A percentile compares a stretch with the other conserved stretches of the same genome.
phyloP scores from a whole-genome alignment of 2,888 invertebrate species.

The Latrodectus elegans region DNA sequence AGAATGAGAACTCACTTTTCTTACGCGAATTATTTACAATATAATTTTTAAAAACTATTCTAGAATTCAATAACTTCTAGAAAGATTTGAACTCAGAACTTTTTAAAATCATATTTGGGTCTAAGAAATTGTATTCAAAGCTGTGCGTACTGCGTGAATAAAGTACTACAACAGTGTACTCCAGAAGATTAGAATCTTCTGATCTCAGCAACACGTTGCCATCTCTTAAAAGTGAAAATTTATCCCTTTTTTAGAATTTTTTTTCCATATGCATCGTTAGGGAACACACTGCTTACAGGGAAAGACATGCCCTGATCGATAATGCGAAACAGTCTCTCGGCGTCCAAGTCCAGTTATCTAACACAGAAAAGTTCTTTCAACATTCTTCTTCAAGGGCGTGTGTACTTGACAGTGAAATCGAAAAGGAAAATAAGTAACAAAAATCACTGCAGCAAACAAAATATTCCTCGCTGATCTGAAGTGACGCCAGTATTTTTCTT shows the following conservation, averaged over 20 bases:
- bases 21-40: no score
- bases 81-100: no score
- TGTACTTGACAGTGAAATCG: slow-evolving; percentile 48
- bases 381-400: slow-evolving; percentile 21
- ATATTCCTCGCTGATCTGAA: not conserved
- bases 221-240: not conserved
- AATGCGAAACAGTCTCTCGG: not conserved
- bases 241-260: not conserved
- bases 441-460: not conserved
- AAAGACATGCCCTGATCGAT: slow-evolving; percentile 5
- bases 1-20: no score
- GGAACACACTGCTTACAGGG: not conserved
- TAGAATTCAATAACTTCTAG: no score
- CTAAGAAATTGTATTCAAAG: no score
- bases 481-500: not conserved
- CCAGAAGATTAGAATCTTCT: not conserved
- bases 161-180: no score
- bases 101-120: no score
- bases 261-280: not conserved
- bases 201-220: not conserved
- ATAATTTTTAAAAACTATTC: no score
- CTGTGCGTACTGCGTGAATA: no score
- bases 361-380: slow-evolving; percentile 2
- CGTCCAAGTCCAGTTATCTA: slow-evolving; percentile 14
- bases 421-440: slow-evolving; percentile 15